Percentiles rank a stretch among this genome's conserved stretches.
Evolutionary conservation across 2,113 vertebrate genomes (phyloP).

Genomic region (Notothenia coriiceps): DNA sequence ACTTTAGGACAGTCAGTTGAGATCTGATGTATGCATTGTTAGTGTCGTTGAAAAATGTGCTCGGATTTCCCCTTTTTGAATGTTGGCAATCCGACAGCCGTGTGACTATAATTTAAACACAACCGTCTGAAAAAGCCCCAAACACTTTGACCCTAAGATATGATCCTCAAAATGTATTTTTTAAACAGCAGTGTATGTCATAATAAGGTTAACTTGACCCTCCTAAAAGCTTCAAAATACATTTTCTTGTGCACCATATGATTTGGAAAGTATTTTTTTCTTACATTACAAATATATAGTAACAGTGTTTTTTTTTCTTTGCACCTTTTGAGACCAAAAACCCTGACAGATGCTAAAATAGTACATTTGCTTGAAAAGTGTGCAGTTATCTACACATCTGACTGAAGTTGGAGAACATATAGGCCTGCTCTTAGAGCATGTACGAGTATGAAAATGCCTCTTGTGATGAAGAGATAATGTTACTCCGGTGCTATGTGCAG

Average conservation of each 20-base stretch:
- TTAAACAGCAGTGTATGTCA: neutral
- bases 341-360: constrained; percentile 47
- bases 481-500: constrained; percentile 66
- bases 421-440: constrained; percentile 36
- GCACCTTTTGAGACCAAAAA: constrained; percentile 18
- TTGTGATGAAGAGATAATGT: constrained; percentile 79
- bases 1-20: constrained; percentile 25
- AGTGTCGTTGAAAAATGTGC: constrained; percentile 38
- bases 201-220: neutral
- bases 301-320: neutral
- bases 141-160: neutral
- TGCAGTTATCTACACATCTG: constrained; percentile 62
- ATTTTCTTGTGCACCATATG: neutral
- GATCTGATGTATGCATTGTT: constrained; percentile 55
- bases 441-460: constrained; percentile 67
- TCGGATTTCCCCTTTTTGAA: constrained; percentile 57
- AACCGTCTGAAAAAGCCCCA: constrained; percentile 48
- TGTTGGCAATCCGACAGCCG: constrained; percentile 32
- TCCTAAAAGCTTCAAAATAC: neutral
- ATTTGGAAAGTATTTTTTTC: neutral
- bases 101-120: constrained; percentile 68
- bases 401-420: constrained; percentile 42
- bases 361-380: constrained; percentile 36
- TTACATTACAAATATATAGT: neutral
- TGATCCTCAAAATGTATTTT: neutral